A percentile compares a stretch with the other conserved stretches of the same genome.
Conservation (phyloP, 2,113 vertebrate species). For the Hydropotes inermis region DNA sequence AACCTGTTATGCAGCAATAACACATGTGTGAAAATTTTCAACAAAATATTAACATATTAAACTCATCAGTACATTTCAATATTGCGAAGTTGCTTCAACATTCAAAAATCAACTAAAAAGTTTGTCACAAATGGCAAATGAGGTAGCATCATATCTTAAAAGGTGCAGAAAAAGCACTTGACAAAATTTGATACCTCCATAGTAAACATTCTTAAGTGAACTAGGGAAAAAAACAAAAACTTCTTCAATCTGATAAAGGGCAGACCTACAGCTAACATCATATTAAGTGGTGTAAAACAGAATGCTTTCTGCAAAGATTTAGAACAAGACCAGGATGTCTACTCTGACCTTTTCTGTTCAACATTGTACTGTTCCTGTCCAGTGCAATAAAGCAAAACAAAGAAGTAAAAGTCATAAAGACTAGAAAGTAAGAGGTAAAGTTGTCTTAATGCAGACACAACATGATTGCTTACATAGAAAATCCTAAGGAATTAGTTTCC, state of each 20-base stretch:
- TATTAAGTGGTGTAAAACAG: not conserved
- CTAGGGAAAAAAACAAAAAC: not conserved
- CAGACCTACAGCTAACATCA: not conserved
- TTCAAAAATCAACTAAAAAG: not conserved
- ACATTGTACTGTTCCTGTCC: not conserved
- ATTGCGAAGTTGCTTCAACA: not conserved
- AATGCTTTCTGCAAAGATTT: not conserved
- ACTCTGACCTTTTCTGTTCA: not conserved
- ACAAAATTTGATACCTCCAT: not conserved
- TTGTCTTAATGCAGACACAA: not conserved
- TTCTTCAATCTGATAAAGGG: not conserved
- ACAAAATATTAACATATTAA: not conserved
- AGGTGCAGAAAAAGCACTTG: not conserved
- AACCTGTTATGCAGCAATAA: not conserved
- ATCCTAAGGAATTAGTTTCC: not conserved
- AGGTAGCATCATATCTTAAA: not conserved
- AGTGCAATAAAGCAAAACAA: not conserved
- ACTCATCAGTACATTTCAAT: not conserved
- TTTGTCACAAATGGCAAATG: not conserved
- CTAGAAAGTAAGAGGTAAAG: not conserved
- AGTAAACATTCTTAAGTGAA: not conserved
- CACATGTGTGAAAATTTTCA: not conserved
- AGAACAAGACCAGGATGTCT: not conserved
- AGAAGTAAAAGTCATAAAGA: not conserved
- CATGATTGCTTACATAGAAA: not conserved